A percentile compares a stretch with the other conserved stretches of the same genome.
phyloP scores from a whole-genome alignment of 2,113 vertebrate species.

The Anolis carolinensis region DNA sequence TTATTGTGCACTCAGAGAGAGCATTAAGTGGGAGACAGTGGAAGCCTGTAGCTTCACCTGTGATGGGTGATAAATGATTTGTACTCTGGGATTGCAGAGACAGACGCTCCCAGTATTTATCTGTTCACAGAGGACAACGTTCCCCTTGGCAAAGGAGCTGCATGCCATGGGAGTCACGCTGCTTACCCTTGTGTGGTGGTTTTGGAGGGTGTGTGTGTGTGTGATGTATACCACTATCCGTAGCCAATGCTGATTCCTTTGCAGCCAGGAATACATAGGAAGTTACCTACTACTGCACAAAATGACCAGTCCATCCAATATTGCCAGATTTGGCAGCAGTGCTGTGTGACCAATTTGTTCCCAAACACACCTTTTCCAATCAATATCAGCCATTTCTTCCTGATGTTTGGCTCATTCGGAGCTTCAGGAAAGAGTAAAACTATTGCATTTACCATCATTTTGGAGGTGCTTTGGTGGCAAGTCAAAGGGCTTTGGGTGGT shows the following conservation, averaged over 20 bases:
- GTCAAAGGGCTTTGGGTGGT: too few relatives aligned
- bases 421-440: too few relatives aligned
- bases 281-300: not conserved
- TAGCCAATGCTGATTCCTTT: not conserved
- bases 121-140: conserved; percentile 24
- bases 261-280: not conserved
- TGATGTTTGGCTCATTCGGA: too few relatives aligned
- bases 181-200: not conserved
- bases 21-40: conserved; percentile 43
- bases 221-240: not conserved
- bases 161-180: not conserved
- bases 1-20: conserved; percentile 44
- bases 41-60: conserved; percentile 46
- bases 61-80: conserved; percentile 1
- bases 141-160: not conserved
- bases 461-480: too few relatives aligned
- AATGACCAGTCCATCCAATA: not conserved
- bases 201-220: not conserved
- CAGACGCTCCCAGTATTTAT: not conserved
- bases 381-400: too few relatives aligned
- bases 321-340: not conserved
- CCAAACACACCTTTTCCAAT: too few relatives aligned
- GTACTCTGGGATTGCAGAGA: conserved; percentile 31
- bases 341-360: too few relatives aligned
- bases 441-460: too few relatives aligned